Evolutionary conservation across 2,888 invertebrate genomes (phyloP).

Genomic region (Phalera bucephala): DNA sequence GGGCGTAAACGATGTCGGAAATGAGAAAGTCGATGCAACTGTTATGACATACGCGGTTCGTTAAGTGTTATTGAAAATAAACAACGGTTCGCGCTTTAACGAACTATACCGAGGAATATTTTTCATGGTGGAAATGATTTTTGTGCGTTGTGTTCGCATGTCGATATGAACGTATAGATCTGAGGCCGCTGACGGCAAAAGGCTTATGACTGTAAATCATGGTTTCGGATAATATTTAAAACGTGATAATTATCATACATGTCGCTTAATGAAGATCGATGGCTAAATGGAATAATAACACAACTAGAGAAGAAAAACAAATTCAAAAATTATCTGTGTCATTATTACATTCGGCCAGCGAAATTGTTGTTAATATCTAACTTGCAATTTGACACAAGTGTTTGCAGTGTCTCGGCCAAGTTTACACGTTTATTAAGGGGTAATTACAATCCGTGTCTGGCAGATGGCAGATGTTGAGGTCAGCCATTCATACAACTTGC

Average conservation of each 20-base stretch:
- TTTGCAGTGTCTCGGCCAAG: constrained; percentile 7
- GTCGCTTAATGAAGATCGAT: too few species aligned
- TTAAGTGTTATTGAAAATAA: constrained; percentile 71
- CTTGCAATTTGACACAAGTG: constrained; percentile 5
- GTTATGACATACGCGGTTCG: constrained; percentile 77
- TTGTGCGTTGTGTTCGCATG: too few species aligned
- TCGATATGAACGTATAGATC: too few species aligned
- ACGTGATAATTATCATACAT: too few species aligned
- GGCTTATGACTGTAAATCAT: too few species aligned
- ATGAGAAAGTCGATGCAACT: constrained; percentile 76
- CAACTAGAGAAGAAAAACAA: too few species aligned
- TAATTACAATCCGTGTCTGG: constrained; percentile 31
- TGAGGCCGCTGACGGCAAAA: too few species aligned
- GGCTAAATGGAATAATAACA: too few species aligned
- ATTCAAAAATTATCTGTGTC: constrained; percentile 3
- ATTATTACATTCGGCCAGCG: too few species aligned
- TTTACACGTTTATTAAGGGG: constrained; percentile 17
- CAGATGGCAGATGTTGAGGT: constrained; percentile 46
- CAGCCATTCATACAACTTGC: constrained; percentile 21
- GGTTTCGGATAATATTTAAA: too few species aligned
- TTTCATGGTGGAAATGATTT: constrained; percentile 20
- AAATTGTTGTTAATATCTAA: too few species aligned
- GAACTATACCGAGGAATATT: constrained; percentile 31
- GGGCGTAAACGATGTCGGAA: constrained; percentile 73
- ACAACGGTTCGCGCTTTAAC: constrained; percentile 53